Evolutionary conservation across 2,888 invertebrate species (phyloP).

Genomic region (Gastracanthus pulcherrimus): DNA sequence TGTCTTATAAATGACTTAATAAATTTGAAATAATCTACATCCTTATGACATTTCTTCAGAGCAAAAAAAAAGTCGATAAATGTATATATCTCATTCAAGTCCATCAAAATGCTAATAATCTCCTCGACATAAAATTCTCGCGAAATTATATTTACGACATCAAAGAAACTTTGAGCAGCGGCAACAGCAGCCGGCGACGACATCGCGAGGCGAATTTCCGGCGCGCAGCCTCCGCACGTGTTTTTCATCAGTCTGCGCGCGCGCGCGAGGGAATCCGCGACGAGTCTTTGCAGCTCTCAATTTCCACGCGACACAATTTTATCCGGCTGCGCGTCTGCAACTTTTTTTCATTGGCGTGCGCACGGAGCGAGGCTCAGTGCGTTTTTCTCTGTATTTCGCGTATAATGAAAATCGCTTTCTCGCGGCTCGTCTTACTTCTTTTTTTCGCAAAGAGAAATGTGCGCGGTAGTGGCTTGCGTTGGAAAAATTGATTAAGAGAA

Average conservation of each 20-base stretch:
- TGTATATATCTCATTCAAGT: no score
- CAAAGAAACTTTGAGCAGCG: background rate
- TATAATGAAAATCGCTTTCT: constrained; percentile 42
- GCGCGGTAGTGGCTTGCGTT: background rate
- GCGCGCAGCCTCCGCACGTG: background rate
- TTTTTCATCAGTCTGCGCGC: background rate
- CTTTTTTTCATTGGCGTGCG: constrained; percentile 8
- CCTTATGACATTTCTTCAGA: no score
- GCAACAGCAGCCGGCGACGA: no score
- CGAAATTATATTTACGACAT: background rate
- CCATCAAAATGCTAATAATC: background rate
- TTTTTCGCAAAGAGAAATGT: background rate
- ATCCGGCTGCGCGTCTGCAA: background rate
- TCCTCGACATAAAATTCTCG: background rate
- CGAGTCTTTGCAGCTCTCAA: constrained; percentile 18
- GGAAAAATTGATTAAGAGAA: background rate
- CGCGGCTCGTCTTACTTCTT: background rate
- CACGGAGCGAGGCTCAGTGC: background rate
- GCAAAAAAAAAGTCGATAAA: no score
- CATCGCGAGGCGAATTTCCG: background rate
- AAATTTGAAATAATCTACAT: no score
- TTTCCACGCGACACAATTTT: constrained; percentile 49
- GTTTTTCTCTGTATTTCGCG: background rate
- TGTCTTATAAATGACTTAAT: no score
- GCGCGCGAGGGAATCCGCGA: no score